Base-by-base conservation (phyloP, 2,797 vertebrate species). In the Oryzias sinensis region DNA sequence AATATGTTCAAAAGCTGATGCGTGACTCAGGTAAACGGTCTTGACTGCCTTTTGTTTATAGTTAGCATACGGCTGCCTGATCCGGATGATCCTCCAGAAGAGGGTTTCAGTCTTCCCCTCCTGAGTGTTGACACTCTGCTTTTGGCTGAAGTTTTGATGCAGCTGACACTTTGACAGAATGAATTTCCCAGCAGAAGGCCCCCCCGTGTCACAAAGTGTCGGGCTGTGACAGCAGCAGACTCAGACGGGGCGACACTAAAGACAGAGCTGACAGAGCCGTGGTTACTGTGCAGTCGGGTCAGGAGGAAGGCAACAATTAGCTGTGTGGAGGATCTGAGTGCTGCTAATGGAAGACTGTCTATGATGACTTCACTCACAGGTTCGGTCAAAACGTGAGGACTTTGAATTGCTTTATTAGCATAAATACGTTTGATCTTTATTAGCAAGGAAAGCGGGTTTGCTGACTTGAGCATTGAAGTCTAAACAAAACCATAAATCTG, bases 141-240 rank as follows among this genome's bases (percentile, higher is more conserved):
- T 37, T 62, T 2, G 14, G 41, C 53, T 49, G 57, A 46, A 59
- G 44, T 65, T 74, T 75, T 76, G 72, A 85, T 42, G 72, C 2
- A 1, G 49, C 33, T 67, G 83, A 77, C 82, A 77, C 66, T 77
- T 75, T 72, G 86, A 81, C 83, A 78, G 68, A 73, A 79, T 63
- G 55, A 80, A 77, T 71, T 68, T 62, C 55, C 56, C 8, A 17
- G 50, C 18, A 65, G 62, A 37, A 72, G 50, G 59, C 43, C 15
- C 42, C 64, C 74, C 61, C 14, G 25, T 79, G 75, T 76, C 82
- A 77, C 50, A 18, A 16, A 70, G 72, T 24, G 68, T 51, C n/a
- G 18, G 55, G 46, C 70, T 70, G 72, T 84, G 73, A 67, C 15
- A 27, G 66, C 75, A 7, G 74, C 54, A 37, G 51, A 42, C 42